These are phyloP conservation scores for Euphysa ruthae DNA, from an alignment of 30 jellyfish, hydroid and myxozoan species.

Conservation along the genomic window DNA sequence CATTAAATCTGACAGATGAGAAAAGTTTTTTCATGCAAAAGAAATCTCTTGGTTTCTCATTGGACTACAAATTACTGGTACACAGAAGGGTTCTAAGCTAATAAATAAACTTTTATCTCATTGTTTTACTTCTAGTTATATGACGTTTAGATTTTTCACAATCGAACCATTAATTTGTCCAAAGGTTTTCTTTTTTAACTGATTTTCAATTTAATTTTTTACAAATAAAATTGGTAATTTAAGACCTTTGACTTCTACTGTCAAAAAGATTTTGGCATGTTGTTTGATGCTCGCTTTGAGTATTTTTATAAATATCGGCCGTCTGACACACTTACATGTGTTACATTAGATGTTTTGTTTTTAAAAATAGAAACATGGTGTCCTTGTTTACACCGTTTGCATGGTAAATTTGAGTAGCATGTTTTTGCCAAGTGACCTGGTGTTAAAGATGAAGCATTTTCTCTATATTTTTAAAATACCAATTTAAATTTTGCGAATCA, in stretches of 20 bases:
- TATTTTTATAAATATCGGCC: neutral
- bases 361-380: conserved; percentile 1
- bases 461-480: neutral
- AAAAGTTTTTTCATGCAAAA: too few species aligned
- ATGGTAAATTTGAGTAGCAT: neutral
- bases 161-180: too few species aligned
- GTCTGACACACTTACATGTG: neutral
- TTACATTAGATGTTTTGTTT: neutral
- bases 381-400: neutral
- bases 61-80: too few species aligned
- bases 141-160: neutral
- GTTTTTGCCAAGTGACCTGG: neutral
- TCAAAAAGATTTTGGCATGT: neutral
- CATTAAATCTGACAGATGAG: too few species aligned
- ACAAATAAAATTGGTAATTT: neutral
- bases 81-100: too few species aligned
- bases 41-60: too few species aligned
- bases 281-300: neutral
- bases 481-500: neutral
- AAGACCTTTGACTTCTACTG: neutral
- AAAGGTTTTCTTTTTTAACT: neutral
- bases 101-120: too few species aligned
- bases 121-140: too few species aligned
- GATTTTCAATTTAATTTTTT: neutral
- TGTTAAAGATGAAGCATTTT: neutral